Percentiles rank a stretch among this genome's conserved stretches.
Conservation (phyloP, 2,113 vertebrate species). For the Cyprinodon variegatus region DNA sequence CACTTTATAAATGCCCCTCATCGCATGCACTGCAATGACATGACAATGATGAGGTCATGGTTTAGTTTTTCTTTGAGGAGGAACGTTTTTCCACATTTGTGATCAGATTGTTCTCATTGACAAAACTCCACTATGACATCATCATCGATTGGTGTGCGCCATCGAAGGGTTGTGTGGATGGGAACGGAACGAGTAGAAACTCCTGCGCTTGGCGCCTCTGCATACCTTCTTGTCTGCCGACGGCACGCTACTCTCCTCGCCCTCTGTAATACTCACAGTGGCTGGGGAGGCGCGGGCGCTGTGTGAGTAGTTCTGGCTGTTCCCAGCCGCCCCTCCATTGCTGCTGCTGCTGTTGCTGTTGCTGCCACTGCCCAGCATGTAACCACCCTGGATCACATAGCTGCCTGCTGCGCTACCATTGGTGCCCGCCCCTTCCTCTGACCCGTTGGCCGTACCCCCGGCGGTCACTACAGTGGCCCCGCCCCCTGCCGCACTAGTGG, state of each 20-base stretch:
- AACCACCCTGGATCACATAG: constrained; percentile 93
- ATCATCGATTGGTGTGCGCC: constrained; percentile 45
- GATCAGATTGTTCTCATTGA: constrained; percentile 38
- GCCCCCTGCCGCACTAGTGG: constrained; percentile 66
- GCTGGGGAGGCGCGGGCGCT: constrained; percentile 91
- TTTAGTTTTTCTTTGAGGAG: constrained; percentile 59
- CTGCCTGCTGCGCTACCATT: constrained; percentile 77
- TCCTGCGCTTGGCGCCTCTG: constrained; percentile 73
- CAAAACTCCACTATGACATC: constrained; percentile 68
- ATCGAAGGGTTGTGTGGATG: constrained; percentile 56
- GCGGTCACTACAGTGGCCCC: constrained; percentile 66
- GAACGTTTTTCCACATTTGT: constrained; percentile 30
- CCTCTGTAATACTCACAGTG: constrained; percentile 89
- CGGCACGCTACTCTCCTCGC: constrained; percentile 84
- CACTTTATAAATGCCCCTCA: constrained; percentile 57
- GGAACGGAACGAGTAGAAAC: constrained; percentile 60
- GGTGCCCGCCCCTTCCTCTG: constrained; percentile 75
- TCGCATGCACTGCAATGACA: constrained; percentile 75
- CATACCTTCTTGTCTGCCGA: constrained; percentile 88
- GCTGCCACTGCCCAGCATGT: constrained; percentile 82
- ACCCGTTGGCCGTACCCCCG: constrained; percentile 73
- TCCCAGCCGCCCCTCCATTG: constrained; percentile 69
- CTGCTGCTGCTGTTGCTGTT: constrained; percentile 68
- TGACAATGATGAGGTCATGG: constrained; percentile 77
- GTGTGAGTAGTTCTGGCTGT: constrained; percentile 89